phyloP scores from a whole-genome alignment of 2,113 vertebrate genomes.

The Sander vitreus region DNA sequence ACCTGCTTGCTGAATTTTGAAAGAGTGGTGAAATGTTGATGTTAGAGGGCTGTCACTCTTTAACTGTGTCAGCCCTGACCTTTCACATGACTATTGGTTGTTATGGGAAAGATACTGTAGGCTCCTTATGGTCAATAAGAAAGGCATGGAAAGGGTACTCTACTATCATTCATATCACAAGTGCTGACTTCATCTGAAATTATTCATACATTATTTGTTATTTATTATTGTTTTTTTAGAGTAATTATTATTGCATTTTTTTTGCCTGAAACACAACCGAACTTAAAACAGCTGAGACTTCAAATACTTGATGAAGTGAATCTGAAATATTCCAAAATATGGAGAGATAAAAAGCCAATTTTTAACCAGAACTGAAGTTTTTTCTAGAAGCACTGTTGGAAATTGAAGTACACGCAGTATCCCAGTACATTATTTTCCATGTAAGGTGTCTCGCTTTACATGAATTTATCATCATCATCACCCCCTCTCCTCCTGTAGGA shows the following conservation, averaged over 20 bases:
- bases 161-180: neutral
- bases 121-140: neutral
- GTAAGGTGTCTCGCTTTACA: constrained; percentile 5
- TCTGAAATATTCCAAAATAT: constrained; percentile 1
- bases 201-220: neutral
- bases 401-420: constrained; percentile 4
- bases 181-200: neutral
- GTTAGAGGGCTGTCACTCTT: constrained; percentile 9
- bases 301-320: neutral
- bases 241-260: neutral
- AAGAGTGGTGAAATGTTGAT: constrained; percentile 12
- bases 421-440: neutral
- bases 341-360: neutral
- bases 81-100: constrained; percentile 6
- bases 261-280: neutral
- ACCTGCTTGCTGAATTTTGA: neutral
- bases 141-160: neutral
- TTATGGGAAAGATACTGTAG: neutral
- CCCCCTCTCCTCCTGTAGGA: constrained; percentile 81
- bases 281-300: neutral
- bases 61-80: constrained; percentile 14
- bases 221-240: neutral
- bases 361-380: constrained; percentile 6
- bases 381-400: constrained; percentile 4
- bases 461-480: constrained; percentile 53